Evolutionary conservation across 2,113 vertebrate genomes (phyloP).

Genomic region (Cyanistes caeruleus): DNA sequence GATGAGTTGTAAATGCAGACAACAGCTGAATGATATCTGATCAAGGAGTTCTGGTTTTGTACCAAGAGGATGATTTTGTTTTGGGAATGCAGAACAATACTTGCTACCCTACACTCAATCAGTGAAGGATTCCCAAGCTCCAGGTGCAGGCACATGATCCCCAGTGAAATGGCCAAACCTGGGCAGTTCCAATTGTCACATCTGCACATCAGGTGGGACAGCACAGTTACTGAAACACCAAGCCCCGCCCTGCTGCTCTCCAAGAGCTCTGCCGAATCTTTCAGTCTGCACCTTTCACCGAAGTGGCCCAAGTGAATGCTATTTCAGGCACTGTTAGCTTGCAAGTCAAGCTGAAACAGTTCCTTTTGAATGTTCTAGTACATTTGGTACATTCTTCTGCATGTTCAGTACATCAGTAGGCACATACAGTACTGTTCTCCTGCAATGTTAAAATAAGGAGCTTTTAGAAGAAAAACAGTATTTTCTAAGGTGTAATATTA

Average conservation of each 20-base stretch:
- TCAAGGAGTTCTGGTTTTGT: not conserved
- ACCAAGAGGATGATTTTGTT: not conserved
- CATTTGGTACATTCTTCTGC: not conserved
- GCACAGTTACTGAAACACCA: not conserved
- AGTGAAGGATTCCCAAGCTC: not conserved
- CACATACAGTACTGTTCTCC: not conserved
- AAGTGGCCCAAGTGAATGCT: not conserved
- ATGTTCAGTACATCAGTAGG: not conserved
- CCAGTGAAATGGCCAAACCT: not conserved
- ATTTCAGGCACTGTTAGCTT: not conserved
- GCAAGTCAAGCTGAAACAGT: not conserved
- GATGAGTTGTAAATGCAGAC: not conserved
- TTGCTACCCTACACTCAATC: not conserved
- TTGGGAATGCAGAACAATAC: not conserved
- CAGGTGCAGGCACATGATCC: not conserved
- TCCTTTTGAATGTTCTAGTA: not conserved
- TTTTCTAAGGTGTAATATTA: not conserved
- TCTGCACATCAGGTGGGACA: not conserved
- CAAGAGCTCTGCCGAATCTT: not conserved
- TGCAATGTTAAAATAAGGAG: not conserved
- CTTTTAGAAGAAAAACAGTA: not conserved
- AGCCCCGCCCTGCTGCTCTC: not conserved
- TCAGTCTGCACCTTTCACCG: not conserved
- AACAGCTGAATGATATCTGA: not conserved
- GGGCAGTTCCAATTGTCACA: not conserved